Evolutionary conservation across 2,888 invertebrate species (phyloP).

Genomic region (Argyra leucocephala): DNA sequence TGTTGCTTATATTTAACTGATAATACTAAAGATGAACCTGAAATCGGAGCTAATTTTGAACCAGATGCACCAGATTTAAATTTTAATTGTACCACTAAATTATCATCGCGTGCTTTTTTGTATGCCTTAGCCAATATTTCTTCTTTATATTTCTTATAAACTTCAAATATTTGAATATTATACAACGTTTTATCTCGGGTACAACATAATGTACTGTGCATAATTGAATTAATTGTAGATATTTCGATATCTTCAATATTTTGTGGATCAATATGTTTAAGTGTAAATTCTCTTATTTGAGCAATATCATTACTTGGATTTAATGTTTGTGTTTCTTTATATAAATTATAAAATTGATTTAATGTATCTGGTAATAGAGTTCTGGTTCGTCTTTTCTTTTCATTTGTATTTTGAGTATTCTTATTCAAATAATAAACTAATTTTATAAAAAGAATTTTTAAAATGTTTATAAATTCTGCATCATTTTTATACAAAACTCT

Average conservation of each 20-base stretch:
- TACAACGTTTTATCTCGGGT: constrained; percentile 53
- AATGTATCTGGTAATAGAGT: constrained; percentile 37
- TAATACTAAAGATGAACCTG: constrained; percentile 39
- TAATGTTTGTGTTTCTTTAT: constrained; percentile 15
- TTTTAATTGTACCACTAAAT: constrained; percentile 49
- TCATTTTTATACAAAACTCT: constrained; percentile 33
- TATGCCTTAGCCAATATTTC: constrained; percentile 52
- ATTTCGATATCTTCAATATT: constrained; percentile 46
- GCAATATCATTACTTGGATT: constrained; percentile 13
- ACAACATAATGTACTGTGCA: constrained; percentile 57
- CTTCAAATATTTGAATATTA: constrained; percentile 57
- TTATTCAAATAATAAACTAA: constrained; percentile 34
- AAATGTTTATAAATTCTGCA: constrained; percentile 30
- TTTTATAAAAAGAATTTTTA: constrained; percentile 38
- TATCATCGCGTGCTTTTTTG: constrained; percentile 49
- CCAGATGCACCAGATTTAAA: constrained; percentile 10
- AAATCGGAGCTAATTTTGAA: constrained; percentile 30
- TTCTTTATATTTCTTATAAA: constrained; percentile 65
- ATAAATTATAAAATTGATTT: constrained; percentile 33
- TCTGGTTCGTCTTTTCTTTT: constrained; percentile 21
- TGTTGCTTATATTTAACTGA: constrained; percentile 42
- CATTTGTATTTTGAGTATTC: constrained; percentile 30
- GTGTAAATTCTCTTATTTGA: background rate
- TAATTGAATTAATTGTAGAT: constrained; percentile 49
- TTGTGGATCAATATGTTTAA: constrained; percentile 37